Base-by-base conservation (phyloP, 2,888 invertebrate genomes). In the Coleophora deauratella region DNA sequence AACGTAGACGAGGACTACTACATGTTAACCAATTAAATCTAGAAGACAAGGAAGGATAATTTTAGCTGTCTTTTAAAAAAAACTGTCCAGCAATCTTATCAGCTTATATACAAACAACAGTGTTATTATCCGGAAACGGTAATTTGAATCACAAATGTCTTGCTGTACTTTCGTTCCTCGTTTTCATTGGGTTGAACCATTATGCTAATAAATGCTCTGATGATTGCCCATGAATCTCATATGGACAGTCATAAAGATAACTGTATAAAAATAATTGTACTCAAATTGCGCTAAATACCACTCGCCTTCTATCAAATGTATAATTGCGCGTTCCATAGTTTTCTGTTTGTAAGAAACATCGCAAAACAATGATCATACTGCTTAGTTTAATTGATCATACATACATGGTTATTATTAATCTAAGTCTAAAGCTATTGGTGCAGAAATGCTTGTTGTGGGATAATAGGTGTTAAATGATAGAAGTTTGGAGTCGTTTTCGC, bases 351-450 rank as follows among this genome's bases (percentile, higher is more conserved):
- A 35, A 42, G 54, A 51, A 52, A 52, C 45, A 39, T 38, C 42
- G 51, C 47, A 49, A 54, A 52, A 54, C 52, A 49, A 47, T 45
- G 48, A 54, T 54, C 46, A 54, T 47, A 41, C 49, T 55, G 54
- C 56, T 65, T 58, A 57, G 55, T 58, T 53, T 64, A 66, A 66
- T 65, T 67, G 57, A 54, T 52, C 54, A 55, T 49, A 54, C 52
- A 55, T 49, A 54, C 53, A 58, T 58, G 51, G 50, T 57, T 52
- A 59, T 61, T 52, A 60, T 55, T 52, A 55, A 49, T 50, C 49
- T 47, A 45, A 51, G 21, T 21, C 21, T 21, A 21, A 47, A 39
- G 11, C 58, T 57, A 60, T 57, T 63, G 59, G 59, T 54, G 61
- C 63, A 21, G 28, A 8, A 30, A 37, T 36, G 28, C 21, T 28